Evolutionary conservation across 1,140 invertebrate species (phyloP).

Genomic region (Leucophenga varia): DNA sequence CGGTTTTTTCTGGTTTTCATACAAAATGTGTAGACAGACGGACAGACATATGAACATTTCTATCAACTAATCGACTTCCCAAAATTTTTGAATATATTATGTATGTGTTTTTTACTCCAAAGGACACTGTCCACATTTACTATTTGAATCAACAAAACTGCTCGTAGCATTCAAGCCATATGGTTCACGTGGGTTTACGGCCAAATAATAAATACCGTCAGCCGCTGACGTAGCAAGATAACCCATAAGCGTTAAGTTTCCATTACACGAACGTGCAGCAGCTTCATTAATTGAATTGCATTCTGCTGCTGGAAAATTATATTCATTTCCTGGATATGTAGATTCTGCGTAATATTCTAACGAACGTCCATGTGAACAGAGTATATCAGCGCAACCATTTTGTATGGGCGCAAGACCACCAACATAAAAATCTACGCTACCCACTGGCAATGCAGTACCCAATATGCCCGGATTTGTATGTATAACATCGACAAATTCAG

Average conservation of each 20-base stretch:
- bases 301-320: constrained; percentile 16
- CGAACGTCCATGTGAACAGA: constrained; percentile 64
- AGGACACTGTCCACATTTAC: too few species aligned
- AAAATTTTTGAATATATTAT: too few species aligned
- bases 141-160: too few species aligned
- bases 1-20: too few species aligned
- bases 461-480: constrained; percentile 66
- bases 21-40: too few species aligned
- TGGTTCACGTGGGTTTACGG: constrained; percentile 10
- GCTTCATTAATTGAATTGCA: constrained; percentile 15
- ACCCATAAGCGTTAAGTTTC: constrained; percentile 14
- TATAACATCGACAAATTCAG: constrained; percentile 65
- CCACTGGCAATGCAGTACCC: constrained; percentile 37
- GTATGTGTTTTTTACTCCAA: too few species aligned
- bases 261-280: constrained; percentile 3
- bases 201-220: constrained; percentile 19
- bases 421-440: constrained; percentile 74
- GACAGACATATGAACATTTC: too few species aligned
- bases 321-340: constrained; percentile 42
- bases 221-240: constrained; percentile 2
- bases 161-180: constrained; percentile 18
- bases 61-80: too few species aligned
- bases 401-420: constrained; percentile 30
- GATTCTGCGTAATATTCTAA: constrained; percentile 63
- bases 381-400: constrained; percentile 57